phyloP scores from a whole-genome alignment of 2,888 invertebrate genomes.

The Malacosoma neustria region DNA sequence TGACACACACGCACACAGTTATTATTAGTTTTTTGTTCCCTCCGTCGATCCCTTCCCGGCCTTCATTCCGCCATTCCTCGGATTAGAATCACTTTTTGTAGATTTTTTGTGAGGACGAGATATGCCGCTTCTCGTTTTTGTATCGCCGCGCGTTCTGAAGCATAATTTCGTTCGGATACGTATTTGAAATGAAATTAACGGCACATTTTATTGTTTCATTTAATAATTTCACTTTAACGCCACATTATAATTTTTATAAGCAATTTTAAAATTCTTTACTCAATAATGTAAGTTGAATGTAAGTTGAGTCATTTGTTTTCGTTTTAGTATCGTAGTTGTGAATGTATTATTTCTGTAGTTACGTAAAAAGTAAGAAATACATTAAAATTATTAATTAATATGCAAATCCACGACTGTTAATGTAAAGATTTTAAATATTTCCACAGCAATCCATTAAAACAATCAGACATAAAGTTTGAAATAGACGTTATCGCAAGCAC shows the following conservation, averaged over 20 bases:
- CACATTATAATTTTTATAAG: too few species aligned
- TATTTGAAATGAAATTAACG: not conserved
- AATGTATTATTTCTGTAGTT: not conserved
- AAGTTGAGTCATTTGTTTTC: too few species aligned
- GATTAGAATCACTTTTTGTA: conserved; percentile 54
- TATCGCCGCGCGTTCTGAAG: conserved; percentile 8
- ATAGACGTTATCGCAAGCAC: not conserved
- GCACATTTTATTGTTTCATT: not conserved
- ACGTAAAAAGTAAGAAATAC: not conserved
- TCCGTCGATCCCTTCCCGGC: conserved; percentile 37
- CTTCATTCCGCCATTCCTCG: conserved; percentile 56
- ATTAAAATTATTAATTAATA: not conserved
- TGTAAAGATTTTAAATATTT: not conserved
- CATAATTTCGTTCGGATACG: conserved; percentile 10
- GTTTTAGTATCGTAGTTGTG: too few species aligned
- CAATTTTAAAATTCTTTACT: too few species aligned
- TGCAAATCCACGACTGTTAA: not conserved
- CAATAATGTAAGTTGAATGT: too few species aligned
- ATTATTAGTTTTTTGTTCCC: conserved; percentile 74
- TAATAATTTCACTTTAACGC: not conserved
- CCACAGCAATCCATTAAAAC: not conserved
- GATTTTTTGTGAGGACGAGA: conserved; percentile 34
- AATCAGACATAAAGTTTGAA: not conserved
- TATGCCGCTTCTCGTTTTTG: conserved; percentile 21
- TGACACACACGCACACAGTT: conserved; percentile 49